Percentiles rank a stretch among this genome's conserved stretches.
Conservation (phyloP, 1,140 invertebrate genomes). For the Pectinophora gossypiella region DNA sequence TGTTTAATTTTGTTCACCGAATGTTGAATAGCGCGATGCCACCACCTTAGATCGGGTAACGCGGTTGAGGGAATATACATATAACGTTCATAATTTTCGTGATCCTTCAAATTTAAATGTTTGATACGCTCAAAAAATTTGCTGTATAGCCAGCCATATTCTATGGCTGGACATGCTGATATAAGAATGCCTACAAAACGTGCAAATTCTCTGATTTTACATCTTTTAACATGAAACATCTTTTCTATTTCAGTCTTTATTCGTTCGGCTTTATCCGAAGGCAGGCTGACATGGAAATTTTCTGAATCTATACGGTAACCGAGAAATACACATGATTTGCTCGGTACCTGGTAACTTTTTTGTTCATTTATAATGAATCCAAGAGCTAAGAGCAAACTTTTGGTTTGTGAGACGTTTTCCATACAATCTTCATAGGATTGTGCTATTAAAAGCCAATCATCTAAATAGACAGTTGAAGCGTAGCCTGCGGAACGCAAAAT, state of each 20-base stretch:
- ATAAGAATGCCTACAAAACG: slow-evolving; percentile 3
- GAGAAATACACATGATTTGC: too few relatives aligned
- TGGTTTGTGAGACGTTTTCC: too few relatives aligned
- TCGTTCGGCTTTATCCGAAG: background rate
- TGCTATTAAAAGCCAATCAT: too few relatives aligned
- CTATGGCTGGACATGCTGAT: slow-evolving; percentile 9
- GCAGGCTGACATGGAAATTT: background rate
- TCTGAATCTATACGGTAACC: too few relatives aligned
- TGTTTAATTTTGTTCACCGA: background rate
- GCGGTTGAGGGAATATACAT: background rate
- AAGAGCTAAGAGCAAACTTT: too few relatives aligned
- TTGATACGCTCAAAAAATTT: slow-evolving; percentile 6
- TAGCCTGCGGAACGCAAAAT: too few relatives aligned
- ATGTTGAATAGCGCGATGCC: background rate
- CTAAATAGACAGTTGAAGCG: too few relatives aligned
- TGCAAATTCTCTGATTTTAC: slow-evolving; percentile 6
- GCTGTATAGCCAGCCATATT: slow-evolving; percentile 6
- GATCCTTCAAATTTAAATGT: background rate
- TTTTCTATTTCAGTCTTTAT: background rate
- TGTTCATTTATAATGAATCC: too few relatives aligned
- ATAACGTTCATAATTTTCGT: background rate
- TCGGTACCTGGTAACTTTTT: too few relatives aligned
- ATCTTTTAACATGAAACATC: background rate
- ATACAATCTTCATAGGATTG: too few relatives aligned
- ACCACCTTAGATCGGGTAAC: background rate